Evolutionary conservation across 1,140 invertebrate species (phyloP).

Genomic region (Eubasilissa regina): DNA sequence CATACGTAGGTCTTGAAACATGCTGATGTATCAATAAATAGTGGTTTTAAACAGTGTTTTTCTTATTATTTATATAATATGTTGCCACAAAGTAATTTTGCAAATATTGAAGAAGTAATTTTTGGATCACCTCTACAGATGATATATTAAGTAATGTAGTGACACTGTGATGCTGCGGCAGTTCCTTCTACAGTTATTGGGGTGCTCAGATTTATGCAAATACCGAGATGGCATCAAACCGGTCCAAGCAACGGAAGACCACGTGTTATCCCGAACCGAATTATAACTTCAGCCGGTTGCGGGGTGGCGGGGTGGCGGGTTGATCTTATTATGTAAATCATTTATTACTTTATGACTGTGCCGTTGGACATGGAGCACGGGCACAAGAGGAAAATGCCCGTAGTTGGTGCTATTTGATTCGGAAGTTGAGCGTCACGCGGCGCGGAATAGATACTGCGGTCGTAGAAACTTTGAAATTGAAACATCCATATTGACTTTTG

Average conservation of each 20-base stretch:
- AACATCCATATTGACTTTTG: slow-evolving; percentile 15
- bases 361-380: not conserved
- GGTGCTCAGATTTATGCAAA: slow-evolving; percentile 23
- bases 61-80: too few relatives aligned
- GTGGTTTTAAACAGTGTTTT: too few relatives aligned
- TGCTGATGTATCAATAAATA: too few relatives aligned
- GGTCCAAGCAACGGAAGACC: slow-evolving; percentile 1
- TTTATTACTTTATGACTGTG: slow-evolving; percentile 47
- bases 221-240: slow-evolving; percentile 20
- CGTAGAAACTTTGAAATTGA: slow-evolving; percentile 32
- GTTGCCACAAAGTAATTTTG: too few relatives aligned
- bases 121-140: too few relatives aligned
- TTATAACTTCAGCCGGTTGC: slow-evolving; percentile 35
- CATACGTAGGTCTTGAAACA: too few relatives aligned
- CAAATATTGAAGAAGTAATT: too few relatives aligned
- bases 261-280: slow-evolving; percentile 29
- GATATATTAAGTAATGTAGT: not conserved
- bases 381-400: not conserved
- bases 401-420: slow-evolving; percentile 10
- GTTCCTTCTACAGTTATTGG: not conserved
- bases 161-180: not conserved
- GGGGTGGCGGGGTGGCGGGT: not conserved
- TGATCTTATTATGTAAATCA: slow-evolving; percentile 49
- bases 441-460: not conserved
- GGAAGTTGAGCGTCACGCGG: not conserved